These are phyloP conservation scores for Psilopogon haemacephalus DNA, from an alignment of 2,113 vertebrate genomes.

Conservation along the genomic window DNA sequence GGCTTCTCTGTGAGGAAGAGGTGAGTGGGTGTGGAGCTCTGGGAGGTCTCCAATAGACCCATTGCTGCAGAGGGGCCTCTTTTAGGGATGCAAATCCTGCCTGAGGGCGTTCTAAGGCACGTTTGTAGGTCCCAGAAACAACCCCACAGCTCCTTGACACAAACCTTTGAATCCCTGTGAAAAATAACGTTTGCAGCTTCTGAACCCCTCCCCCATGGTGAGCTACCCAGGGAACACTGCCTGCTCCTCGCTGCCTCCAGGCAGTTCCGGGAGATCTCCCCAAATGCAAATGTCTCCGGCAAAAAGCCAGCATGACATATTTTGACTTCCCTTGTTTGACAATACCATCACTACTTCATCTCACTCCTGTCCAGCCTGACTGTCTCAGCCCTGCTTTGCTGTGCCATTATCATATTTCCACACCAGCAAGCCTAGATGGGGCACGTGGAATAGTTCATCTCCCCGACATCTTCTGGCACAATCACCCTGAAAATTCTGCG, in stretches of 20 bases:
- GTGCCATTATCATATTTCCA: slow-evolving; percentile 27
- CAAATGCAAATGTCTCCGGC: background rate
- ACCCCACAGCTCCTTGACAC: background rate
- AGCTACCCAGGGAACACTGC: background rate
- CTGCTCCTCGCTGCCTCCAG: background rate
- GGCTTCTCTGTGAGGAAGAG: background rate
- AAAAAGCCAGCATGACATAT: slow-evolving; percentile 38
- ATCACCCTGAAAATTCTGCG: background rate
- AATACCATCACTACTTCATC: slow-evolving; percentile 41
- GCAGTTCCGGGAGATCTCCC: background rate
- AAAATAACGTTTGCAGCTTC: background rate
- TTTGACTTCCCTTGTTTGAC: slow-evolving; percentile 63
- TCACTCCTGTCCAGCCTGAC: slow-evolving; percentile 22
- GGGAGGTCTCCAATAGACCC: background rate
- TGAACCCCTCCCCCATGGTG: background rate
- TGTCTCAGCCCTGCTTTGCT: slow-evolving; percentile 26
- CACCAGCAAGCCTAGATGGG: slow-evolving; percentile 44
- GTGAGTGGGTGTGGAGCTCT: background rate
- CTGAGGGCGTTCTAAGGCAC: background rate
- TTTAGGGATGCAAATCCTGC: background rate
- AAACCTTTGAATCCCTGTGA: background rate
- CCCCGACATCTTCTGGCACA: slow-evolving; percentile 9
- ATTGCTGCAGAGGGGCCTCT: background rate
- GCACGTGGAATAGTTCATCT: background rate
- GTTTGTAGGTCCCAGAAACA: background rate